Percentiles rank a stretch among this genome's conserved stretches.
Evolutionary conservation across 2,797 vertebrate genomes (phyloP).

Genomic region (Merluccius polli): DNA sequence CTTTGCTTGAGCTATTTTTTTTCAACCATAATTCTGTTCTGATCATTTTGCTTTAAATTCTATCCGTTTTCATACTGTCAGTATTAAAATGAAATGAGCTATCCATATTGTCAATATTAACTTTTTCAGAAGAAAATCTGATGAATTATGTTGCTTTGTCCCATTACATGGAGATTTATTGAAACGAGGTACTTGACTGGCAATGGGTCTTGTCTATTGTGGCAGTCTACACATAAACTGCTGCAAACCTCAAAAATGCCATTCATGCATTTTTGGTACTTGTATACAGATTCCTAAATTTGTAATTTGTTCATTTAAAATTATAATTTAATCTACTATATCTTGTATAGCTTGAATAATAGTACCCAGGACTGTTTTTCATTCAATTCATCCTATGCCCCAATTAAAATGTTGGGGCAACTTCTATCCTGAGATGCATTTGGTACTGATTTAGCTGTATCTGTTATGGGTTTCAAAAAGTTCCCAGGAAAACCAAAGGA

Average conservation of each 20-base stretch:
- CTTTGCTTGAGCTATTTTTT: conserved; percentile 65
- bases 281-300: conserved; percentile 9
- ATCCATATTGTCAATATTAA: background rate
- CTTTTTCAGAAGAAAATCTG: background rate
- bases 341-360: background rate
- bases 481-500: conserved; percentile 70
- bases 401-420: background rate
- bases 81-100: conserved; percentile 41
- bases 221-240: background rate
- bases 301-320: background rate
- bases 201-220: background rate
- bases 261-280: conserved; percentile 1
- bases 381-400: background rate
- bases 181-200: background rate
- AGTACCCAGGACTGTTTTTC: conserved; percentile 7
- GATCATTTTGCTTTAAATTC: conserved; percentile 35
- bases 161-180: background rate
- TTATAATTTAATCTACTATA: background rate
- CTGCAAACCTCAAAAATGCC: background rate
- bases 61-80: conserved; percentile 44
- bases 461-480: conserved; percentile 37
- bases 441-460: conserved; percentile 28
- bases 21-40: conserved; percentile 38
- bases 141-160: background rate
- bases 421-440: background rate